These are phyloP conservation scores for Physella acuta DNA, from an alignment of 1,140 invertebrate genomes.

Conservation along the genomic window DNA sequence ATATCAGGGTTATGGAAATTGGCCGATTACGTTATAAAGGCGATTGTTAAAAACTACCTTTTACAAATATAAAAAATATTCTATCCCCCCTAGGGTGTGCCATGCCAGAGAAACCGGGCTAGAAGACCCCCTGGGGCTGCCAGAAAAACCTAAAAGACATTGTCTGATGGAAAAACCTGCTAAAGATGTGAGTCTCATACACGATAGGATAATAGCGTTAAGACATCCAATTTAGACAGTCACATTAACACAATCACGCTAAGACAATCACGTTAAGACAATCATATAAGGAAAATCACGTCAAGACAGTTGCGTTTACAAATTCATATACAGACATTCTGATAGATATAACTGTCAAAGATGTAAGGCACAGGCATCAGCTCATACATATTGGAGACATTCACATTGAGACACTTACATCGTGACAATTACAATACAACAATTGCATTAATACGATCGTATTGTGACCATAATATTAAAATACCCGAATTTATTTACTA, in stretches of 20 bases:
- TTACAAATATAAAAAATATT: too few relatives aligned
- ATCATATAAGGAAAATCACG: not conserved
- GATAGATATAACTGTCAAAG: not conserved
- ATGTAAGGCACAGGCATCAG: too few relatives aligned
- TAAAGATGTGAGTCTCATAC: not conserved
- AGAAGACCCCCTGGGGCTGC: slow-evolving; percentile 12
- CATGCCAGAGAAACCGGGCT: slow-evolving; percentile 20
- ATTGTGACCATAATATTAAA: too few relatives aligned
- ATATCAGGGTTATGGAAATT: too few relatives aligned
- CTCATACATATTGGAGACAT: too few relatives aligned
- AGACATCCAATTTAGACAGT: not conserved
- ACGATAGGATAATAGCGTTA: not conserved
- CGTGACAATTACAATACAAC: too few relatives aligned
- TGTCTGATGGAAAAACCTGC: not conserved
- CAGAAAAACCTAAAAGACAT: not conserved
- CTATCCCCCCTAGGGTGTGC: slow-evolving; percentile 13
- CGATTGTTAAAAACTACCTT: too few relatives aligned
- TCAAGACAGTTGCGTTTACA: not conserved
- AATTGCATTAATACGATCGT: too few relatives aligned
- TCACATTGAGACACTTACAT: too few relatives aligned
- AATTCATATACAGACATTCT: not conserved
- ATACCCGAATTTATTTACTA: too few relatives aligned
- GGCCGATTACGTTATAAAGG: too few relatives aligned
- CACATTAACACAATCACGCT: not conserved
- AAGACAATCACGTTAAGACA: not conserved